Evolutionary conservation across 2,888 invertebrate species (phyloP), one percentile per base, ranked within the genome.

Genomic region (Dicyrtoma fusca): DNA sequence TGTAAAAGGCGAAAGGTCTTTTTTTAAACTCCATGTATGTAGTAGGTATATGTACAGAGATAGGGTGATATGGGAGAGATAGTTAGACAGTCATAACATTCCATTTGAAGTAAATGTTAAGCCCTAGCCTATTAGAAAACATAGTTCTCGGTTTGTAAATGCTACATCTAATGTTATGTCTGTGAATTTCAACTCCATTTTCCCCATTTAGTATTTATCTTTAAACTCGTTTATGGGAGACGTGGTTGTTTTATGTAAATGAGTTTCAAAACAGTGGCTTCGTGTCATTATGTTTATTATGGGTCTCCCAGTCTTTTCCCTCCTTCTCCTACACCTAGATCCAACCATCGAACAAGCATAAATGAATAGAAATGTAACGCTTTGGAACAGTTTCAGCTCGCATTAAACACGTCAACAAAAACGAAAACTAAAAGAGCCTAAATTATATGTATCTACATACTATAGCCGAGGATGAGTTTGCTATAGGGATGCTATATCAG

Each of bases 251-350:
- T 68, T 25, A 68, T 68, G 68, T 57, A 68, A 68, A 68, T 68
- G 47, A 68, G 68, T 47, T 68, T 68, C 25, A 68, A 45, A 68
- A 68, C 68, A 68, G 68, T 68, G 68, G 68, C 68, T 68, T 68
- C 55, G 68, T 68, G 68, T 68, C 57, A 68, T 68, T 68, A 68
- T 57, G 68, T 68, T 68, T 68, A 68, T 68, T 68, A 68, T 44
- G 34, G 59, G 68, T 68, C 68, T 68, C 68, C 57, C n/a, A 42
- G 55, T 42, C 57, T 55, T 57, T 55, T 47, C 63, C 26, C 64
- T 51, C 64, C 34, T 51, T 13, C 14, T 19, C 64, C 10, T 47
- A 10, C 19, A 11, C n/a, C 25, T 49, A 49, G 49, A 3, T 19
- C 3, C 19, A n/a, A n/a, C 34, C 17, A 59, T 34, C 34, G 59